Conservation (phyloP, 2,113 vertebrate genomes). For the Lampris megalopsis region DNA sequence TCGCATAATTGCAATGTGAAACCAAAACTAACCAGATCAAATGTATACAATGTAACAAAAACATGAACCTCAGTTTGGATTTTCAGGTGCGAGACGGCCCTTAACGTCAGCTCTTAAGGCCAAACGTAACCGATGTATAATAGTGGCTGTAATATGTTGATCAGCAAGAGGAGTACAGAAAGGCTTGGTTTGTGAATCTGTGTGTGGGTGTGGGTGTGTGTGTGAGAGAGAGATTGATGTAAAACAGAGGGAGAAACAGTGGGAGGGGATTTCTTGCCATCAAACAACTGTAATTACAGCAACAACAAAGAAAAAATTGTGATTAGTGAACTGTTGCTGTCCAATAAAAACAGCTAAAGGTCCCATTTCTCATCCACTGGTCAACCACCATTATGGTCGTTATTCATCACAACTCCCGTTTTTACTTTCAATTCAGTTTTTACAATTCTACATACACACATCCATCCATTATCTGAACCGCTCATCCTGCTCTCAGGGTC, state of each 20-base stretch:
- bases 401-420: too few relatives aligned
- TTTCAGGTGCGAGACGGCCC: too few relatives aligned
- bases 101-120: background rate
- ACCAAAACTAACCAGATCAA: too few relatives aligned
- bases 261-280: background rate
- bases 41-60: too few relatives aligned
- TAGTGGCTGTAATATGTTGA: background rate
- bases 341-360: background rate
- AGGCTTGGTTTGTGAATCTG: background rate
- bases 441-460: too few relatives aligned
- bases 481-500: too few relatives aligned
- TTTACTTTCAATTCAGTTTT: too few relatives aligned
- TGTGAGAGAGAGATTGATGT: background rate
- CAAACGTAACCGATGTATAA: conserved; percentile 6
- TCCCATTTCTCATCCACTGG: background rate
- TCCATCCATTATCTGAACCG: too few relatives aligned
- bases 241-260: background rate
- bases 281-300: background rate
- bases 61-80: too few relatives aligned
- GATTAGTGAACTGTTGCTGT: background rate
- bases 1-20: too few relatives aligned
- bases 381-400: background rate
- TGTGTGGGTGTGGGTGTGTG: conserved; percentile 3
- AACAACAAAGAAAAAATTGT: background rate
- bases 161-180: background rate